A percentile compares a stretch with the other conserved stretches of the same genome.
phyloP scores from a whole-genome alignment of 1,140 invertebrate species.

The Magallana ariakensis region DNA sequence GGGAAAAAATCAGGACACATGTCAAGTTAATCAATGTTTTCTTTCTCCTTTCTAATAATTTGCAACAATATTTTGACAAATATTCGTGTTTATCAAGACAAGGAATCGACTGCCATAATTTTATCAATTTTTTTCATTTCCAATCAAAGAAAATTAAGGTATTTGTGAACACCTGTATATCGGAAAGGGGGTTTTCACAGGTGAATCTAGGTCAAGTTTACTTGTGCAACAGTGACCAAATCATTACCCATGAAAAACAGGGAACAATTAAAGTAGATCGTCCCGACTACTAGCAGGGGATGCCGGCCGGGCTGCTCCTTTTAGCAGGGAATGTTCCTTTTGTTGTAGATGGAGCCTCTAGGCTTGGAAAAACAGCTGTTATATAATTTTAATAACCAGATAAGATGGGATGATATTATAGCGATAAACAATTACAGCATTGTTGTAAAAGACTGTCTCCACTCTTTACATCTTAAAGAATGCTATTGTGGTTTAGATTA shows the following conservation, averaged over 20 bases:
- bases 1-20: conserved; percentile 5
- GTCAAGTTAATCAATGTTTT: conserved; percentile 29
- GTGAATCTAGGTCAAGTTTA: conserved; percentile 18
- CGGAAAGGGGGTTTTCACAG: not conserved
- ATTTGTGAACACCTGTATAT: conserved; percentile 1
- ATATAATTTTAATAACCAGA: not conserved
- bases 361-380: not conserved
- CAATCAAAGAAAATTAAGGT: not conserved
- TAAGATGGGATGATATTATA: not conserved
- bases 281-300: too few species aligned
- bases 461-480: not conserved
- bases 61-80: conserved; percentile 19
- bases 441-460: not conserved
- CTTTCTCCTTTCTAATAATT: conserved; percentile 17
- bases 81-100: not conserved
- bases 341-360: not conserved
- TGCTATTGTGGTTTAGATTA: not conserved
- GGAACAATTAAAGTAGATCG: not conserved
- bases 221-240: not conserved
- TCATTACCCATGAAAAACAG: not conserved
- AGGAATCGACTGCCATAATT: conserved; percentile 29
- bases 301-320: too few species aligned
- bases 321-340: not conserved
- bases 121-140: not conserved
- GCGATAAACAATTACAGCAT: not conserved